A percentile compares a stretch with the other conserved stretches of the same genome.
These are phyloP conservation scores for Gasterosteus nipponicus DNA, from an alignment of 2,113 vertebrate genomes.

Conservation along the genomic window DNA sequence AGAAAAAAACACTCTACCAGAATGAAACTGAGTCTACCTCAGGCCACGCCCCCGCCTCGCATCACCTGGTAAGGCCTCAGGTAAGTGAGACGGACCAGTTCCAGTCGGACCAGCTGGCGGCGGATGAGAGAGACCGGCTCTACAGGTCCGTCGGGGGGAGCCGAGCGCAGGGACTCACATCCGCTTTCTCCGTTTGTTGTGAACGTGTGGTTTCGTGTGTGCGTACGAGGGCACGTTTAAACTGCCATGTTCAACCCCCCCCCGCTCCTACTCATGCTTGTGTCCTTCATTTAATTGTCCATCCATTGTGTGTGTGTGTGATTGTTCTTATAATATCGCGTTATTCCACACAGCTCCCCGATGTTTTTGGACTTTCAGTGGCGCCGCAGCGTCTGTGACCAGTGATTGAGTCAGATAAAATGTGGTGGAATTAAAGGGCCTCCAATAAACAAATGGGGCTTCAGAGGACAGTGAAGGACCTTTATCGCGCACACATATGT, in stretches of 20 bases:
- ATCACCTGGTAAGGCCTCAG: constrained; percentile 50
- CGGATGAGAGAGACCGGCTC: constrained; percentile 63
- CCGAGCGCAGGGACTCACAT: constrained; percentile 30
- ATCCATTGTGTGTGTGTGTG: background rate
- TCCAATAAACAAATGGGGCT: background rate
- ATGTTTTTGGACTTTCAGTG: constrained; percentile 2
- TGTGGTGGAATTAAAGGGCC: constrained; percentile 2
- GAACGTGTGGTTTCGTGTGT: background rate
- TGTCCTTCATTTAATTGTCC: constrained; percentile 15
- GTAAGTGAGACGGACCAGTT: constrained; percentile 54
- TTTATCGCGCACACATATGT: constrained; percentile 1
- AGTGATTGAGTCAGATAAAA: constrained; percentile 20
- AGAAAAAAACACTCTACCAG: background rate
- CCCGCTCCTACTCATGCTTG: background rate
- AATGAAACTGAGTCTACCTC: constrained; percentile 13
- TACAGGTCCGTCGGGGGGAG: constrained; percentile 59
- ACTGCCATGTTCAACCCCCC: constrained; percentile 36
- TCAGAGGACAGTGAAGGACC: background rate
- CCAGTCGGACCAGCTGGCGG: constrained; percentile 63
- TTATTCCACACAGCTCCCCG: constrained; percentile 4
- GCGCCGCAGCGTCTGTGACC: constrained; percentile 38
- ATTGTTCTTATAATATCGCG: background rate
- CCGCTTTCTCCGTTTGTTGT: constrained; percentile 44
- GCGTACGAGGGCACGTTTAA: background rate
- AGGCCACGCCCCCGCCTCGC: constrained; percentile 40